A percentile compares a stretch with the other conserved stretches of the same genome.
phyloP scores from a whole-genome alignment of 2,888 invertebrate genomes.

The Nymphalis urticae region DNA sequence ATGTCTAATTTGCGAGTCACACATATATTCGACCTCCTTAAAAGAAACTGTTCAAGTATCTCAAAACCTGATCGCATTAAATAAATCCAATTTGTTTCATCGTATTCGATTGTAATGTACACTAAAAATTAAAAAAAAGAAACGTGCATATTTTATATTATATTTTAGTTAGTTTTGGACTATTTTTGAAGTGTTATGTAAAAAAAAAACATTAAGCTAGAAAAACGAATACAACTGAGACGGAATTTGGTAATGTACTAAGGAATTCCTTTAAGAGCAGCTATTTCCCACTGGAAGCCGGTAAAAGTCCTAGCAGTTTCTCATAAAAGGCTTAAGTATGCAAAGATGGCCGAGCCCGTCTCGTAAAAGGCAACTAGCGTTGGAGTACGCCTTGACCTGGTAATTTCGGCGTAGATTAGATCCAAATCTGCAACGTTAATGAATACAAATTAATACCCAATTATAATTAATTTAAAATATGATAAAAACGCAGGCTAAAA shows the following conservation, averaged over 20 bases:
- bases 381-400: slow-evolving; percentile 36
- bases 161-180: too few relatives aligned
- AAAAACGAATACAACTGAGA: neutral
- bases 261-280: slow-evolving; percentile 15
- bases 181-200: neutral
- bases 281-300: slow-evolving; percentile 16
- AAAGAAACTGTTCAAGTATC: slow-evolving; percentile 30
- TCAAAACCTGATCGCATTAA: slow-evolving; percentile 33
- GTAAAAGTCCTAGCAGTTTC: slow-evolving; percentile 24
- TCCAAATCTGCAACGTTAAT: slow-evolving; percentile 10
- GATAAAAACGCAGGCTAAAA: neutral
- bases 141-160: too few relatives aligned
- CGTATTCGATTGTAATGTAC: neutral
- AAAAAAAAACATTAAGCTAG: neutral
- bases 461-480: neutral
- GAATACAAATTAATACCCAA: neutral
- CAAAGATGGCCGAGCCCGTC: slow-evolving; percentile 32
- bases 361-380: slow-evolving; percentile 25
- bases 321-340: slow-evolving; percentile 33
- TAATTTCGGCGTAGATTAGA: slow-evolving; percentile 26
- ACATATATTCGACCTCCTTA: slow-evolving; percentile 33
- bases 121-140: neutral
- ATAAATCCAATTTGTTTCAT: slow-evolving; percentile 33
- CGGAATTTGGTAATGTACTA: slow-evolving; percentile 14
- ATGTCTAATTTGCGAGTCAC: slow-evolving; percentile 20